Conservation (phyloP, 2,888 invertebrate genomes). For the Drosophila niveifrons region DNA sequence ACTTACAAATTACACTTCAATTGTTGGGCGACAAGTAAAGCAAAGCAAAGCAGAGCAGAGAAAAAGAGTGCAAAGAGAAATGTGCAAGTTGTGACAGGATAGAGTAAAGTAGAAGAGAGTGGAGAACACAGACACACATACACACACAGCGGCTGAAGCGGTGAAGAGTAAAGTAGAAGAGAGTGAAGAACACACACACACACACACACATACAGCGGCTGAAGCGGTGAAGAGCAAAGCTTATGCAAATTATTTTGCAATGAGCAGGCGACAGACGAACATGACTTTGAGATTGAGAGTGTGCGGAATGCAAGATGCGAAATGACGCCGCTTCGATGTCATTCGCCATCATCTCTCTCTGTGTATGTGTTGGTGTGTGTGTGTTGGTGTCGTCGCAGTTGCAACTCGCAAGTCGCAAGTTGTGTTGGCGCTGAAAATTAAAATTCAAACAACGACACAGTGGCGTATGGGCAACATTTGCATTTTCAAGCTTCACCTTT, state of each 20-base stretch:
- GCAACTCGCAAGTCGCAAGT: slow-evolving; percentile 58
- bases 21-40: slow-evolving; percentile 63
- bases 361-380: too few relatives aligned
- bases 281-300: slow-evolving; percentile 69
- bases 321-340: slow-evolving; percentile 18
- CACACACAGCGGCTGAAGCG: slow-evolving; percentile 9
- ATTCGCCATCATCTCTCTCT: background rate
- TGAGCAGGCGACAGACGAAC: slow-evolving; percentile 64
- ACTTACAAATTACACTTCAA: slow-evolving; percentile 70
- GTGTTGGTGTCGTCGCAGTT: slow-evolving; percentile 10
- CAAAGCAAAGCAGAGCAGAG: background rate
- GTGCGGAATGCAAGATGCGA: slow-evolving; percentile 41
- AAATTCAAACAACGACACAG: slow-evolving; percentile 74
- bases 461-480: slow-evolving; percentile 78
- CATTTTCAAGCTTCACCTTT: slow-evolving; percentile 73
- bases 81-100: slow-evolving; percentile 31
- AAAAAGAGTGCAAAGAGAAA: slow-evolving; percentile 31
- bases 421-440: slow-evolving; percentile 69
- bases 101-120: background rate
- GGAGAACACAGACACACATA: too few relatives aligned
- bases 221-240: slow-evolving; percentile 37
- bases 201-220: slow-evolving; percentile 9
- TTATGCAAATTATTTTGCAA: slow-evolving; percentile 78
- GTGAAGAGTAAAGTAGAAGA: background rate
- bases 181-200: too few relatives aligned